Conservation (phyloP, 2,888 invertebrate genomes). For the Nasonia oneida region DNA sequence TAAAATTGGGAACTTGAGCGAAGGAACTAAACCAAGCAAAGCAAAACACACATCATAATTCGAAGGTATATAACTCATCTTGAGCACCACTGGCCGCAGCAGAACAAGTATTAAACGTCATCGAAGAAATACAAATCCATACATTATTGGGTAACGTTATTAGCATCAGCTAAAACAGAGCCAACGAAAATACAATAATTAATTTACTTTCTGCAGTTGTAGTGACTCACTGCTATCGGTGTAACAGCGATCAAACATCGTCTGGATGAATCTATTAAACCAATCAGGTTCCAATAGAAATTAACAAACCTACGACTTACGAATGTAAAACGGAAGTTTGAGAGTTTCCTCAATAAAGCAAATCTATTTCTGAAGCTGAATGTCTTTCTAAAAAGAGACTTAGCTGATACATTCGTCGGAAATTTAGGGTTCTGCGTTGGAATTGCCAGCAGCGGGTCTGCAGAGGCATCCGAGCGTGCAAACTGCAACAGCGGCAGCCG, state of each 20-base stretch:
- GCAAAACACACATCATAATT: not conserved
- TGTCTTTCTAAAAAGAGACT: conserved; percentile 13
- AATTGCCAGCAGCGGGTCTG: not conserved
- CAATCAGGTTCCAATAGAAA: no score
- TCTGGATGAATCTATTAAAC: no score
- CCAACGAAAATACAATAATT: not conserved
- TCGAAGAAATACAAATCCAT: not conserved
- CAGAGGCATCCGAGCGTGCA: not conserved
- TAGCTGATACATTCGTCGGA: not conserved
- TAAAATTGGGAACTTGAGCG: not conserved
- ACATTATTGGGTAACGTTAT: not conserved
- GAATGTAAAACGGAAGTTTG: not conserved
- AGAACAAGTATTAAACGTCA: not conserved
- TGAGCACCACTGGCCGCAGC: not conserved
- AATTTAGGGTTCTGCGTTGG: conserved; percentile 5
- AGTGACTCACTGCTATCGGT: not conserved
- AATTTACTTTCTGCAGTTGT: not conserved
- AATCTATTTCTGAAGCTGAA: not conserved
- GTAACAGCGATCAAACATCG: no score
- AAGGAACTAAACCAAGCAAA: conserved; percentile 9
- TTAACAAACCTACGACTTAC: no score
- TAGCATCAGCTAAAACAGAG: not conserved
- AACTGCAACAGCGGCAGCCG: not conserved
- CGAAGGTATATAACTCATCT: not conserved
- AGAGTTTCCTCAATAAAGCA: not conserved